These are phyloP conservation scores for Diogma glabrata DNA, from an alignment of 2,888 invertebrate species.

Conservation along the genomic window DNA sequence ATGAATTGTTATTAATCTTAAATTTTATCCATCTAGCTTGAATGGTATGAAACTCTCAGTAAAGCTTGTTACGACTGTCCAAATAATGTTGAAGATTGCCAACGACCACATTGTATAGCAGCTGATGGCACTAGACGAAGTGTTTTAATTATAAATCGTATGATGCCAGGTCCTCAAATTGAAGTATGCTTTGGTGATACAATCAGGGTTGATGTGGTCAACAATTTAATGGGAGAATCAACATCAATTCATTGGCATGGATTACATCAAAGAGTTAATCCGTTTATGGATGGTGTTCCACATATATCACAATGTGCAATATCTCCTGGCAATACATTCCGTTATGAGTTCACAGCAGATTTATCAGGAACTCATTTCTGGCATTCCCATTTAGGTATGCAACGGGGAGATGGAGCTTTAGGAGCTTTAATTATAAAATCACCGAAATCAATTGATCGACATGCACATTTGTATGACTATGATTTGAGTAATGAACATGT, in stretches of 20 bases:
- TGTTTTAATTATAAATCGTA: conserved; percentile 68
- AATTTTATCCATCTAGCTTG: conserved; percentile 38
- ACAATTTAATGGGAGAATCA: conserved; percentile 64
- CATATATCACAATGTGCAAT: conserved; percentile 79
- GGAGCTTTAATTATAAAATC: conserved; percentile 65
- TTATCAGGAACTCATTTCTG: conserved; percentile 77
- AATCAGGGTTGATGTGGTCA: conserved; percentile 71
- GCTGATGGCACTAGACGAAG: conserved; percentile 70
- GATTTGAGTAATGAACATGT: conserved; percentile 61
- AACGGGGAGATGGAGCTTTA: conserved; percentile 74
- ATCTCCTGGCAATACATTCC: conserved; percentile 58
- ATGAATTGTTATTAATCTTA: conserved; percentile 29
- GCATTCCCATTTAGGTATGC: conserved; percentile 73
- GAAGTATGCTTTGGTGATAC: conserved; percentile 82
- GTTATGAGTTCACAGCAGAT: conserved; percentile 61
- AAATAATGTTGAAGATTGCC: conserved; percentile 59
- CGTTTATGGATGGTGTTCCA: conserved; percentile 85
- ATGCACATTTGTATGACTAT: conserved; percentile 59
- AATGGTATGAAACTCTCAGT: conserved; percentile 76
- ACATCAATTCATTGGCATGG: conserved; percentile 92
- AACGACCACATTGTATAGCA: conserved; percentile 65
- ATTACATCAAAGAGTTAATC: conserved; percentile 62
- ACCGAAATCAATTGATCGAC: conserved; percentile 50
- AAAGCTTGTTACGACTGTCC: conserved; percentile 84
- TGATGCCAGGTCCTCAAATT: conserved; percentile 76